Evolutionary conservation across 1,140 invertebrate species (phyloP).

Genomic region (Drosophila pandora): DNA sequence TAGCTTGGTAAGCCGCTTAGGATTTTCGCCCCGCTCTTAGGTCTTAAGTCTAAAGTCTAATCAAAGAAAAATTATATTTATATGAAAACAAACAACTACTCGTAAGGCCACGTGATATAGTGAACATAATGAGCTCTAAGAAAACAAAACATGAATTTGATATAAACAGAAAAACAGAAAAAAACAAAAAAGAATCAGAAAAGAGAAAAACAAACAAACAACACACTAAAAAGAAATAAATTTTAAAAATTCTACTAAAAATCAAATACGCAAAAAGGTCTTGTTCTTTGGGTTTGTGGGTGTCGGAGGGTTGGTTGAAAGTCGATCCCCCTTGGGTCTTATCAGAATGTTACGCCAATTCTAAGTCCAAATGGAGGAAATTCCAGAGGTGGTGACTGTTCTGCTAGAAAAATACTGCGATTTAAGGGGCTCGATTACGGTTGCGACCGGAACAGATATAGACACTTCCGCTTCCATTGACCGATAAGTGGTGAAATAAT

Average conservation of each 20-base stretch:
- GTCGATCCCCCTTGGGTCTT: constrained; percentile 26
- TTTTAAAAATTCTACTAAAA: constrained; percentile 71
- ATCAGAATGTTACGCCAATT: constrained; percentile 35
- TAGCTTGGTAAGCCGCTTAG: constrained; percentile 46
- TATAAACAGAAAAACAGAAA: constrained; percentile 32
- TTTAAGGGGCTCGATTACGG: constrained; percentile 29
- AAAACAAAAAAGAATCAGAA: constrained; percentile 35
- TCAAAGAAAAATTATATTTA: constrained; percentile 50
- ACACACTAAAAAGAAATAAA: constrained; percentile 75
- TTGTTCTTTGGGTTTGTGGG: constrained; percentile 18
- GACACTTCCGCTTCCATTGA: constrained; percentile 18
- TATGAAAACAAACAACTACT: constrained; percentile 47
- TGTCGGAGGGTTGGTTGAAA: constrained; percentile 41
- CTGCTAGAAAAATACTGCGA: constrained; percentile 12
- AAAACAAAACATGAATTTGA: constrained; percentile 62
- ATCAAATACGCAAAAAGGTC: constrained; percentile 49
- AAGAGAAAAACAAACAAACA: constrained; percentile 60
- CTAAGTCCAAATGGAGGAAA: constrained; percentile 31
- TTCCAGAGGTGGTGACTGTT: constrained; percentile 9
- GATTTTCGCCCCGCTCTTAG: constrained; percentile 55
- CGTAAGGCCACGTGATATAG: constrained; percentile 79
- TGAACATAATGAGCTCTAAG: constrained; percentile 78
- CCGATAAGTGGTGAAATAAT: constrained; percentile 11
- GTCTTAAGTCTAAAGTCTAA: constrained; percentile 51
- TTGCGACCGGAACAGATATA: constrained; percentile 27